Conservation (phyloP, 2,113 vertebrate genomes). For the Gnathonemus longibarbis region DNA sequence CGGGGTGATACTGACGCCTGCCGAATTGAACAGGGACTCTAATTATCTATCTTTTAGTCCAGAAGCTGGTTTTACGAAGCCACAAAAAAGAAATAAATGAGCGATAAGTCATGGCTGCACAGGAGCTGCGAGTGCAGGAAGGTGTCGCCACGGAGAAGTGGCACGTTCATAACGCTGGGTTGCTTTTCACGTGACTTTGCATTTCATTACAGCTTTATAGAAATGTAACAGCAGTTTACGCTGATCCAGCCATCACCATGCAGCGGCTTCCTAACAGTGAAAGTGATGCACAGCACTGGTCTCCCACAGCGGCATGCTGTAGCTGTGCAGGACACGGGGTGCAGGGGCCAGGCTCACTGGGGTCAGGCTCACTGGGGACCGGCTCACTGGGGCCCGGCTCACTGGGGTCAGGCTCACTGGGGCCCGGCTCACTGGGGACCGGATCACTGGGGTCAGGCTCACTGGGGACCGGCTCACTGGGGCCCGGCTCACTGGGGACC, state of each 20-base stretch:
- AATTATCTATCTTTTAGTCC: neutral
- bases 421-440: neutral
- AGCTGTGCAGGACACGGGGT: neutral
- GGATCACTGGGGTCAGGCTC: too few species aligned
- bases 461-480: neutral
- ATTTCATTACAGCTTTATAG: neutral
- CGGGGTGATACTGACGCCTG: neutral
- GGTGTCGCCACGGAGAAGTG: neutral
- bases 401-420: neutral
- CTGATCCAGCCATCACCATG: neutral
- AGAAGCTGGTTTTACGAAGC: neutral
- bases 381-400: too few species aligned
- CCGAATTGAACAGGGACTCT: neutral
- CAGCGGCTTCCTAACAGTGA: neutral
- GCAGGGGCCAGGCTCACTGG: neutral
- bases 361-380: too few species aligned
- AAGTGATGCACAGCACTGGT: neutral
- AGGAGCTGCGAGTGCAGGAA: neutral
- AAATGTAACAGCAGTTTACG: neutral
- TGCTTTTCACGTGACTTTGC: neutral
- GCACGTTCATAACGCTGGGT: neutral
- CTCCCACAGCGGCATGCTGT: neutral
- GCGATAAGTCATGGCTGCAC: neutral
- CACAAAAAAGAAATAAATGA: neutral
- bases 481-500: neutral